phyloP scores from a whole-genome alignment of 2,888 invertebrate species.

The Drosophila lutescens region DNA sequence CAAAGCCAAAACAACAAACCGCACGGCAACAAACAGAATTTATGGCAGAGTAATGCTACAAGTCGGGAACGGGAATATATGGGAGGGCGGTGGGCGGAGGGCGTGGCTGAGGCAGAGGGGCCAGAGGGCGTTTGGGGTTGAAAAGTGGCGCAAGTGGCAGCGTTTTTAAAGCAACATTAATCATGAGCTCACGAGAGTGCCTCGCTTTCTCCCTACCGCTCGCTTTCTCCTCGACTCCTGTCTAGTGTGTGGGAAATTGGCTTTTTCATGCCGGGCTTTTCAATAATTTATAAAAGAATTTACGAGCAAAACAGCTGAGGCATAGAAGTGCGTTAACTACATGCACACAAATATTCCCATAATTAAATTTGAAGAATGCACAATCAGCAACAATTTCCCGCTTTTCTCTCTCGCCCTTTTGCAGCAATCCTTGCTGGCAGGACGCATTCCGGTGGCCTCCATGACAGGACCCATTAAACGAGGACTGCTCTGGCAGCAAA shows the following conservation, averaged over 20 bases:
- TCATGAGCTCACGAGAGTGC: conserved; percentile 56
- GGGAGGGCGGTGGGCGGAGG: background rate
- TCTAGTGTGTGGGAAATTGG: conserved; percentile 42
- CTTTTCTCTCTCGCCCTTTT: conserved; percentile 42
- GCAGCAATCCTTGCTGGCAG: conserved; percentile 83
- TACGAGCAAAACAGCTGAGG: conserved; percentile 72
- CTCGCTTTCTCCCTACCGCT: conserved; percentile 28
- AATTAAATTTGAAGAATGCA: conserved; percentile 60
- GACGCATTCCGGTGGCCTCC: conserved; percentile 84
- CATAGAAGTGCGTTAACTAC: conserved; percentile 45
- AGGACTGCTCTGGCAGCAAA: conserved; percentile 88
- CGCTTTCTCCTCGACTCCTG: conserved; percentile 16
- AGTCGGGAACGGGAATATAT: conserved; percentile 2
- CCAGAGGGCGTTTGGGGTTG: conserved; percentile 26
- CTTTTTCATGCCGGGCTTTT: conserved; percentile 42
- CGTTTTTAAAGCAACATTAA: conserved; percentile 75
- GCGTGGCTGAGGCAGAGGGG: background rate
- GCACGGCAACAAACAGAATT: conserved; percentile 56
- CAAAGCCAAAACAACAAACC: conserved; percentile 58
- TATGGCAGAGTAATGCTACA: conserved; percentile 53
- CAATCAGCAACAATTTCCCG: conserved; percentile 49
- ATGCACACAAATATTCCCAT: conserved; percentile 29
- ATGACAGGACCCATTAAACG: conserved; percentile 87
- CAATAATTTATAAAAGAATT: conserved; percentile 72
- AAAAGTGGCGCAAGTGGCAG: conserved; percentile 66